phyloP scores from a whole-genome alignment of 1,140 invertebrate species.

The Cotesia glomerata region DNA sequence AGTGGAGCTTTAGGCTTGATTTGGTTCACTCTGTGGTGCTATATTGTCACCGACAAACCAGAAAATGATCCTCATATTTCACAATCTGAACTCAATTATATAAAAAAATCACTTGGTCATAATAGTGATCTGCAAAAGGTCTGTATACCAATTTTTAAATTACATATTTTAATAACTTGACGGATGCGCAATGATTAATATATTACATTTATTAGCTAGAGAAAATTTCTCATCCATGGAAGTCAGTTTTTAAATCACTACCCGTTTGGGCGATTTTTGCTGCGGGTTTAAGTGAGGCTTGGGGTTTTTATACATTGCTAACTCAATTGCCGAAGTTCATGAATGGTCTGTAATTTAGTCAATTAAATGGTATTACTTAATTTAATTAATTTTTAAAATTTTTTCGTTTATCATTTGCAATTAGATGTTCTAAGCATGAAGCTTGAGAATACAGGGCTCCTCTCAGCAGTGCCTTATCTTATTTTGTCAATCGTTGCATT shows the following conservation, averaged over 20 bases:
- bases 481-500: slow-evolving; percentile 83
- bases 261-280: slow-evolving; percentile 90
- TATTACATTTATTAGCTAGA: slow-evolving; percentile 27
- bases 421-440: slow-evolving; percentile 75
- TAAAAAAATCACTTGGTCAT: slow-evolving; percentile 62
- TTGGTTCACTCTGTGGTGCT: slow-evolving; percentile 76
- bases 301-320: slow-evolving; percentile 94
- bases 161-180: no score
- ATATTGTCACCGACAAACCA: slow-evolving; percentile 77
- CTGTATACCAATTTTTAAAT: not conserved
- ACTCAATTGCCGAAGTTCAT: slow-evolving; percentile 92
- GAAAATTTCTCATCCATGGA: slow-evolving; percentile 77
- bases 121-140: slow-evolving; percentile 35
- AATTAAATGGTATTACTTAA: not conserved
- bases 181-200: not conserved
- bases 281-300: slow-evolving; percentile 93
- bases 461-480: slow-evolving; percentile 85
- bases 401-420: not conserved
- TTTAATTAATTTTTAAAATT: not conserved
- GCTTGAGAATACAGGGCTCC: slow-evolving; percentile 77
- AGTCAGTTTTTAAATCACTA: slow-evolving; percentile 78
- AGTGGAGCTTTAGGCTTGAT: slow-evolving; percentile 78
- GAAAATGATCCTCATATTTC: slow-evolving; percentile 78
- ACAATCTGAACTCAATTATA: slow-evolving; percentile 78
- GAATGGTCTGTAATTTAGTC: slow-evolving; percentile 67